Percentiles rank a stretch among this genome's conserved stretches.
Conservation (phyloP, 2,797 vertebrate genomes). For the Eulemur coronatus region DNA sequence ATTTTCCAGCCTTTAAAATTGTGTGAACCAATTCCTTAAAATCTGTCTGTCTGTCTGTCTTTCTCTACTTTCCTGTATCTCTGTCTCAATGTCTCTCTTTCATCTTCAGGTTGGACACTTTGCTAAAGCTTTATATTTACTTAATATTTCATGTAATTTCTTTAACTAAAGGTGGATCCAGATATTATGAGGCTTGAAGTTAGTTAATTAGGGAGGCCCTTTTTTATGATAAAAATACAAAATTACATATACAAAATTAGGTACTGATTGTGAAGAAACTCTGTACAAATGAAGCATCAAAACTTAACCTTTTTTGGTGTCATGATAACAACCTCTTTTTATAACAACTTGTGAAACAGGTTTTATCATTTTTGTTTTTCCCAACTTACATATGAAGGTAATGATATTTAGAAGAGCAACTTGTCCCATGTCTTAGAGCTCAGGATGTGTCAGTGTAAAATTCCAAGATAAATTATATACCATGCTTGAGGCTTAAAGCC, state of each 20-base stretch:
- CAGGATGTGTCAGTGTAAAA: background rate
- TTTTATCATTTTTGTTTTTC: background rate
- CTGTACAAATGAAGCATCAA: background rate
- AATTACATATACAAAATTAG: background rate
- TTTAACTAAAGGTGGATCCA: background rate
- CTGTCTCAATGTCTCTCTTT: background rate
- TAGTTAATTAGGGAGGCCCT: background rate
- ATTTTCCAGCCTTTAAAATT: background rate
- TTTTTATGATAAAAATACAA: background rate
- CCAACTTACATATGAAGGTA: background rate
- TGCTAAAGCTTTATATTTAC: background rate
- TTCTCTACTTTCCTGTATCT: background rate
- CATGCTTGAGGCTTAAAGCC: background rate
- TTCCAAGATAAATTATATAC: background rate
- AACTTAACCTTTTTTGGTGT: background rate
- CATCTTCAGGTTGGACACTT: background rate
- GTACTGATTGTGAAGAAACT: background rate
- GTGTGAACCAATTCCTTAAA: background rate
- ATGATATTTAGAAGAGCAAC: background rate
- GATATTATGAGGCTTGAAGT: background rate
- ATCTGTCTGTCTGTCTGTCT: background rate
- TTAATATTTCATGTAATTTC: background rate
- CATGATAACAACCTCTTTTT: background rate
- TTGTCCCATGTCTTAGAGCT: background rate
- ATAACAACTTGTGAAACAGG: background rate